Base-by-base conservation (phyloP, 2,113 vertebrate genomes). In the Charadrius vociferus region DNA sequence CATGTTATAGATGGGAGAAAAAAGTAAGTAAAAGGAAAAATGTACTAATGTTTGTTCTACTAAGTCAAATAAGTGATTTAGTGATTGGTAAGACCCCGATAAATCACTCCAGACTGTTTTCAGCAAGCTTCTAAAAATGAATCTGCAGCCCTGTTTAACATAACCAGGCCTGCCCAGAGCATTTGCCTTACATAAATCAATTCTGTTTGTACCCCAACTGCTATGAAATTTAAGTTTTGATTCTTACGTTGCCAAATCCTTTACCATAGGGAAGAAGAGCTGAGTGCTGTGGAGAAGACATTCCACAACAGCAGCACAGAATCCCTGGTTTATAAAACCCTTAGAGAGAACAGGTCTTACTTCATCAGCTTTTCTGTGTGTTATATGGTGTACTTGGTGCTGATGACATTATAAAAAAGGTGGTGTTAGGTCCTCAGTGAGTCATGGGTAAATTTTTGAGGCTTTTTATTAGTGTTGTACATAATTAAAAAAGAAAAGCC, bases 51-150 rank as follows among this genome's bases (percentile, higher is more conserved):
- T 81, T 94, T 93, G 55, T 91, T 90, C 73, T 80, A 73, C 45
- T 55, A 82, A 90, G 50, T 92, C 90, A 94, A 93, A 80, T 75
- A 73, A 65, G 23, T 71, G 53, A 79, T 95, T 78, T 45, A 89
- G 37, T 1, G 4, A 81, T 93, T 83, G 67, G 32, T 59, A 41
- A 89, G 36, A 18, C 43, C 23, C 8, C 26, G 62, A 27, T 77
- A 85, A 79, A 87, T 70, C 86, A 82, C 53, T 77, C 29, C 20
- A 79, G 59, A 36, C 34, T 58, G 67, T 68, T 95, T 95, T 56
- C 86, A 84, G 61, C 27, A 65, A 53, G 77, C 39, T 67, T 62
- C 70, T 93, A 86, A 29, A 85, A 67, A 79, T 68, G n/a, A 63
- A 58, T 80, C 53, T 68, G 30, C 41, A 37, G 36, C 50, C 12